Percentiles rank a stretch among this genome's conserved stretches.
phyloP scores from a whole-genome alignment of 2,797 vertebrate species.

The Bradypodion pumilum region DNA sequence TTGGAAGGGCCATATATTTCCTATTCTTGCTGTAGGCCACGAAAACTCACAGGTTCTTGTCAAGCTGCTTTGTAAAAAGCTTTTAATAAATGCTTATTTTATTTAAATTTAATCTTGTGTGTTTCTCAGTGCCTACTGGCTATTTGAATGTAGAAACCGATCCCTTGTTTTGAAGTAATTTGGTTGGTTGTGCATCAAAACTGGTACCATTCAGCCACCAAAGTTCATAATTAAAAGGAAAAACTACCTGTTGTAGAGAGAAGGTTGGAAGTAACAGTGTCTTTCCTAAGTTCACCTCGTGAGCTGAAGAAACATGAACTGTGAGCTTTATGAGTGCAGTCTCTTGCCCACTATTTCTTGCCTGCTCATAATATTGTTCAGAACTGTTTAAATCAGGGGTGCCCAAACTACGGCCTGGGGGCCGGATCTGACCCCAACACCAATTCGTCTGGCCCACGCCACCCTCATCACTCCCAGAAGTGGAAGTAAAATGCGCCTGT shows the following conservation, averaged over 20 bases:
- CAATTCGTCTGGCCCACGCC: too few relatives aligned
- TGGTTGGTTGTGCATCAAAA: not conserved
- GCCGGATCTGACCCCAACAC: too few relatives aligned
- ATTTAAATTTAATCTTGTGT: not conserved
- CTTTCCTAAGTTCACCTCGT: not conserved
- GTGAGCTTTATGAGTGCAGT: not conserved
- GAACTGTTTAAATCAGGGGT: too few relatives aligned
- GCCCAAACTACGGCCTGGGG: too few relatives aligned
- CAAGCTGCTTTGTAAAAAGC: not conserved
- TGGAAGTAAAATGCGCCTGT: too few relatives aligned
- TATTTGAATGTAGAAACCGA: not conserved
- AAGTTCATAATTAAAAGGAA: not conserved
- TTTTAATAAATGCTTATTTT: not conserved
- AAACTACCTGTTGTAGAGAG: not conserved
- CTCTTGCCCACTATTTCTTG: not conserved
- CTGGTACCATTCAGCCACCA: not conserved
- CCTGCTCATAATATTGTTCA: not conserved
- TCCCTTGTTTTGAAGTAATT: not conserved
- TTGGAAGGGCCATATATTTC: not conserved
- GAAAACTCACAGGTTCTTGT: not conserved
- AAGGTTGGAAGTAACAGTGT: not conserved
- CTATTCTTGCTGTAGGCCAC: not conserved
- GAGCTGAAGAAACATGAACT: not conserved
- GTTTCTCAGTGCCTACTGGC: too few relatives aligned
- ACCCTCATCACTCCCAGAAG: too few relatives aligned